Evolutionary conservation across 2,888 invertebrate genomes (phyloP).

Genomic region (Himalopsyche japonica): DNA sequence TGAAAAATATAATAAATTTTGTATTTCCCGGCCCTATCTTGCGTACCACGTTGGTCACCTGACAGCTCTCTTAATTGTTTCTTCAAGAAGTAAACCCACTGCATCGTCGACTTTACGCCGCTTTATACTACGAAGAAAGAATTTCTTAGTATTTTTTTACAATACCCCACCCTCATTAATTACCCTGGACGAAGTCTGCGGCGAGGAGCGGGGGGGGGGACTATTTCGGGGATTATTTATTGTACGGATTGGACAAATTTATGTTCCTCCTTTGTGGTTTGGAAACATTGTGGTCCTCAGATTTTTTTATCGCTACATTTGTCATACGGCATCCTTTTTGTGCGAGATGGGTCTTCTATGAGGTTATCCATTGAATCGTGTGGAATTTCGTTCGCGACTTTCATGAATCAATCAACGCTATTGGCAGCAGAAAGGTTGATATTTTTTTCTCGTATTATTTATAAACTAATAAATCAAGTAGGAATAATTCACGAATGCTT

Average conservation of each 20-base stretch:
- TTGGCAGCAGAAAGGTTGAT: not conserved
- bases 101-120: not conserved
- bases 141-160: conserved; percentile 23
- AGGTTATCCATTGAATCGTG: conserved; percentile 24
- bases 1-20: too few relatives aligned
- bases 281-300: conserved; percentile 29
- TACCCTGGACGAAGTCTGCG: not conserved
- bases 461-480: not conserved
- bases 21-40: too few relatives aligned
- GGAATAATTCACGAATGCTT: not conserved
- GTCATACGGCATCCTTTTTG: conserved; percentile 25
- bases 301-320: conserved; percentile 29
- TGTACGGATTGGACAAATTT: conserved; percentile 42
- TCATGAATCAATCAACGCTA: conserved; percentile 30
- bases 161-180: conserved; percentile 33
- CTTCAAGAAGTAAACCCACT: not conserved
- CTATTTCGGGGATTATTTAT: conserved; percentile 23
- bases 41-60: not conserved
- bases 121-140: conserved; percentile 9
- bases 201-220: not conserved
- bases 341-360: conserved; percentile 30
- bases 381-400: conserved; percentile 17
- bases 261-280: conserved; percentile 41
- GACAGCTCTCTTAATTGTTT: not conserved
- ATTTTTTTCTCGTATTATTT: not conserved